These are phyloP conservation scores for Suricata suricatta DNA, from an alignment of 2,113 vertebrate species.

Conservation along the genomic window DNA sequence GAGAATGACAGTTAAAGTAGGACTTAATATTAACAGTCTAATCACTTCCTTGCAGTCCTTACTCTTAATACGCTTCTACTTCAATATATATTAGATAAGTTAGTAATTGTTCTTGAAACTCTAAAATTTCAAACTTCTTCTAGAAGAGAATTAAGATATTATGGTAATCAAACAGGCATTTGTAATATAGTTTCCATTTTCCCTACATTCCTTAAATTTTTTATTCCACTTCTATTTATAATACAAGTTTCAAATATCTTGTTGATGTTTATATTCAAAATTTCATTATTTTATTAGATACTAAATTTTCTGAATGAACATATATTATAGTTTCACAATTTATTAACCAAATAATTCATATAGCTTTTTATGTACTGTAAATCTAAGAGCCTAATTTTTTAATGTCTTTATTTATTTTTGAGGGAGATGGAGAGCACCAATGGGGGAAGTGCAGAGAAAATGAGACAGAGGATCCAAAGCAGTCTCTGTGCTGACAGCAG, in stretches of 20 bases:
- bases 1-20: conserved; percentile 48
- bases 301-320: not conserved
- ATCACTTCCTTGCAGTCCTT: not conserved
- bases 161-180: not conserved
- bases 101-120: not conserved
- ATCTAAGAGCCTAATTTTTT: not conserved
- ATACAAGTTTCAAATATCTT: not conserved
- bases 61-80: conserved; percentile 33
- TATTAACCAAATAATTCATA: not conserved
- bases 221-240: not conserved
- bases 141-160: not conserved
- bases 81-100: not conserved
- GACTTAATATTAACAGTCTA: conserved; percentile 27
- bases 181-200: not conserved
- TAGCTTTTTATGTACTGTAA: not conserved
- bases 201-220: not conserved
- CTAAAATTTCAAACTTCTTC: conserved; percentile 17
- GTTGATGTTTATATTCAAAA: not conserved
- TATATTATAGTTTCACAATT: not conserved
- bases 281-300: not conserved
- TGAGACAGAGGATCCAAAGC: no score
- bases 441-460: no score
- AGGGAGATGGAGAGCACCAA: no score
- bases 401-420: no score
- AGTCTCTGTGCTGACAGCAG: no score